Evolutionary conservation across 2,113 vertebrate genomes (phyloP).

Genomic region (Peucedramus taeniatus): DNA sequence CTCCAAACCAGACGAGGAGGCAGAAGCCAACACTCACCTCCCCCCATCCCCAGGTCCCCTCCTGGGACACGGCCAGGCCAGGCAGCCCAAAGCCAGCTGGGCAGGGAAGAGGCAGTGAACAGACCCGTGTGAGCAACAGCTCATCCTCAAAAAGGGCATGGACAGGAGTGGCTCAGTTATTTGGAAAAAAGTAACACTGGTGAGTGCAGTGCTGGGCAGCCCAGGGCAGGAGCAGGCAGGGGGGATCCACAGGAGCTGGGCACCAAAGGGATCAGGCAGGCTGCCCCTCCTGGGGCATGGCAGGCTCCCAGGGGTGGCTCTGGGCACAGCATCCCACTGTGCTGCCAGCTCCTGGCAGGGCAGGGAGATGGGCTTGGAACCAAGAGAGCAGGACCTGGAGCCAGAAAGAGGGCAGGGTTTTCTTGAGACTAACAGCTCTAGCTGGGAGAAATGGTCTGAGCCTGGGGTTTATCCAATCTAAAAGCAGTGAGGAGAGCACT

Average conservation of each 20-base stretch:
- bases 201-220: fast-evolving
- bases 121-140: fast-evolving
- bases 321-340: not conserved
- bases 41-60: not conserved
- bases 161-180: not conserved
- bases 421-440: not conserved
- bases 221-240: fast-evolving
- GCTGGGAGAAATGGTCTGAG: not conserved
- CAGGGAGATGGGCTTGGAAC: not conserved
- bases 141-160: not conserved
- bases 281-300: not conserved
- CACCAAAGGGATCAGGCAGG: fast-evolving
- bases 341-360: not conserved
- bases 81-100: not conserved
- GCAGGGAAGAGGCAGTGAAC: not conserved
- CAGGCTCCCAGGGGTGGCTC: not conserved
- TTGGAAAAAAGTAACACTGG: not conserved
- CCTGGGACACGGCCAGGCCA: fast-evolving
- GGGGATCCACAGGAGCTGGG: not conserved
- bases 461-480: not conserved
- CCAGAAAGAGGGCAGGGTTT: not conserved
- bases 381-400: not conserved
- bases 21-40: fast-evolving
- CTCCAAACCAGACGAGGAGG: not conserved
- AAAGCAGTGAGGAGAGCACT: not conserved